Evolutionary conservation across 2,888 invertebrate species (phyloP), one percentile per base, ranked within the genome.

Genomic region (Eilema griseolum): DNA sequence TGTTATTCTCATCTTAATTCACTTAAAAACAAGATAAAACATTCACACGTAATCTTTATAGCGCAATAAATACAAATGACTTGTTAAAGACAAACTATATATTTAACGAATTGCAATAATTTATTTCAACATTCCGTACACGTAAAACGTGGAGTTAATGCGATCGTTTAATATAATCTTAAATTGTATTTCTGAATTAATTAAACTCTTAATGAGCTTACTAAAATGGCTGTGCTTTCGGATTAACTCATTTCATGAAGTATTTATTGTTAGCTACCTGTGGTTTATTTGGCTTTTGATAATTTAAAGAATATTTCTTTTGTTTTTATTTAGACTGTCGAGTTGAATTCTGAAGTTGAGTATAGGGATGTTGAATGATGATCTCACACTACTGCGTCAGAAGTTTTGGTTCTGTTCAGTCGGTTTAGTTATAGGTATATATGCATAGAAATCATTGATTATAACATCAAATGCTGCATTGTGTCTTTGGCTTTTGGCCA

Each of bases 1-100:
- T 28, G 23, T 72, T 63, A 61, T 60, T 2, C 10, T 23, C 31
- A 56, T 71, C 56, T 63, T 64, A 72, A 71, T 77, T 68, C 26
- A 16, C 37, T 61, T 3, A 20, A 73, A 70, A 73, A 67, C 65
- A 66, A 72, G 62, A 74, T 69, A 69, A 73, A 69, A 60, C 62
- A 57, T 52, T 60, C 37, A n/a, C n/a, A 37, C 26, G 20, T 78
- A 78, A 82, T 83, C 78, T 80, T 79, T 75, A 82, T 73, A 70
- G 66, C 46, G 64, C 57, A 68, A 74, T 82, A 79, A 82, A 80
- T 74, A 80, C 75, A 73, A 83, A 83, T 82, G 71, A 76, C 63
- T 70, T 69, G 31, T 16, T 70, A 76, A 70, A 37, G 61, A 75
- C 31, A 23, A 52, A 66, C 70, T 59, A 76, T 66, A 68, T 70